Percentiles rank a stretch among this genome's conserved stretches.
phyloP scores from a whole-genome alignment of 2,113 vertebrate genomes.

The Rattus rattus region DNA sequence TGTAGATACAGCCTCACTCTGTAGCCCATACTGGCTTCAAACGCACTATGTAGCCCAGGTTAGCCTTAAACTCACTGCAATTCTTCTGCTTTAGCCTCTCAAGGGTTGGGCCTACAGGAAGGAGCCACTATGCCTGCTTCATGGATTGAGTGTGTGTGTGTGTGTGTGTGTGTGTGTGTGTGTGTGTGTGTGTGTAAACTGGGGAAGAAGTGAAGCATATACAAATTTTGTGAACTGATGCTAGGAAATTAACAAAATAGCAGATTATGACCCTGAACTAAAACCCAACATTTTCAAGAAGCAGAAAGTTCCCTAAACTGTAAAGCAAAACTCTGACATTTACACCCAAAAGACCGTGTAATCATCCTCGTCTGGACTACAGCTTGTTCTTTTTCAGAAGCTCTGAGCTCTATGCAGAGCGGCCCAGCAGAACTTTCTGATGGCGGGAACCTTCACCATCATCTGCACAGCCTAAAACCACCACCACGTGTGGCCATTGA shows the following conservation, averaged over 20 bases:
- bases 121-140: background rate
- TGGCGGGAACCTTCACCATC: background rate
- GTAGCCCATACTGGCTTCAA: background rate
- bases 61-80: background rate
- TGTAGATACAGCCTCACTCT: background rate
- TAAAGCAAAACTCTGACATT: background rate
- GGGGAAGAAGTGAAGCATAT: background rate
- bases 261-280: background rate
- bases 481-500: background rate
- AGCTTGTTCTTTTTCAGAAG: background rate
- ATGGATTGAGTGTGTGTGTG: background rate
- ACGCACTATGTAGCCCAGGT: background rate
- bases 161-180: background rate
- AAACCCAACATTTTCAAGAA: constrained; percentile 25
- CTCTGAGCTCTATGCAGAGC: fast-evolving
- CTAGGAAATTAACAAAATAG: constrained; percentile 35
- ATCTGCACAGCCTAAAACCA: background rate
- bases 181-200: background rate
- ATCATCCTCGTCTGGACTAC: background rate
- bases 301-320: constrained; percentile 18
- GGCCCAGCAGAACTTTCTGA: background rate
- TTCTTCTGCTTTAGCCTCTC: background rate
- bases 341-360: background rate
- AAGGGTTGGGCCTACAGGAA: background rate
- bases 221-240: constrained; percentile 24